Evolutionary conservation across 2,797 vertebrate species (phyloP), one percentile per base, ranked within the genome.

Genomic region (Tenualosa thibaudeaui): DNA sequence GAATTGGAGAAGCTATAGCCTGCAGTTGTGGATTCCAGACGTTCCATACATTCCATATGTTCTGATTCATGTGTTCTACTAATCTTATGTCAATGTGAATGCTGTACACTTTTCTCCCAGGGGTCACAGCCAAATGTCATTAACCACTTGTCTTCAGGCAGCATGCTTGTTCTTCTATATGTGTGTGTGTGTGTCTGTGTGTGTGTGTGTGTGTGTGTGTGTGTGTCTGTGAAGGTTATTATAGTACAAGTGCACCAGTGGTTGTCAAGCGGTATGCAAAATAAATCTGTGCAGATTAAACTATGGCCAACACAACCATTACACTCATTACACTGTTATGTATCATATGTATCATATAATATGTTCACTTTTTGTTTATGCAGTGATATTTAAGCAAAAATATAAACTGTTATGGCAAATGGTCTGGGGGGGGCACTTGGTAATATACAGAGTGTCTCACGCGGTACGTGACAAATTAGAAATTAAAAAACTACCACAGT

Each of bases 201-300:
- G 40, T 75, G 68, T 75, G 13, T 26, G 31, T 75, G 31, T 75
- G 13, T 75, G 68, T 75, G 68, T 40, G 68, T 75, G 68, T 68
- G 62, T 68, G 24, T 68, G 62, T 31, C 31, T 31, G 31, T 31
- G 31, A 31, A 31, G 31, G 31, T 31, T 31, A 31, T 31, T 31
- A 31, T 31, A 31, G 31, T 65, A 46, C 46, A 46, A 46, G 46
- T 1, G 46, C 46, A 46, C 46, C 46, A 4, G 46, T 46, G 46
- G 46, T 46, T 46, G 4, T 46, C 46, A 46, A 7, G 46, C 4
- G 4, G 7, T 46, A 46, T 7, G 7, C 46, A 46, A 46, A 46
- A 46, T 46, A 46, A 46, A 46, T 46, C 46, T 46, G 7, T 46
- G 46, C 4, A 4, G 7, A 46, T 46, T 46, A 46, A 46, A 4